Base-by-base conservation (phyloP, 2,113 vertebrate species). In the Phylloscopus whistleri region DNA sequence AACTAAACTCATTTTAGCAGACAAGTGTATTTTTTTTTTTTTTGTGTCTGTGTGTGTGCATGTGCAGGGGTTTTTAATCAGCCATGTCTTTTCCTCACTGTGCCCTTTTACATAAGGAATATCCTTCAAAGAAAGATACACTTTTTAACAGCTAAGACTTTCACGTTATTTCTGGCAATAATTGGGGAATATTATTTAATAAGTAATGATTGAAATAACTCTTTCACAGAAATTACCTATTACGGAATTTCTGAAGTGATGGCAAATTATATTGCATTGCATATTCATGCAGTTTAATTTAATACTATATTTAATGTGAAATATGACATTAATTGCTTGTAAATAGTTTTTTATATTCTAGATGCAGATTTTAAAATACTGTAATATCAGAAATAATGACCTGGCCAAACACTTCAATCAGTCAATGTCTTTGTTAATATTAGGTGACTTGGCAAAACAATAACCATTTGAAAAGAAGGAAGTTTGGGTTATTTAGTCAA, bases 171-270 rank as follows among this genome's bases (percentile, higher is more conserved):
- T 93, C 93, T 95, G 87, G 93, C 62, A 91, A 58, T 96, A 97
- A 96, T 80, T 89, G 90, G 73, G 70, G 95, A 91, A 67, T 96
- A 77, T 91, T 93, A 95, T 94, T 97, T 90, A 96, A 95, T 96
- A 97, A 97, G 92, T 94, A 89, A 94, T 88, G 73, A 94, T 89
- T 92, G 90, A 96, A 96, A 92, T 95, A 94, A 86, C 52, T 96
- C 92, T 94, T 84, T 96, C 82, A 93, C 70, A 89, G 78, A 94
- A 91, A 95, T 68, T 73, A 82, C 49, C 80, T 91, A 83, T 95
- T 96, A 93, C 88, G 11, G 92, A 92, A 89, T 95, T 96, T 96
- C 89, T 89, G 79, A 94, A 92, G 82, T 84, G 87, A 15, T 77
- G 70, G 75, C n/a, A 87, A 95, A 96, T 96, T 95, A 72, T 52